These are phyloP conservation scores for Eulemur rufifrons DNA, from an alignment of 2,113 vertebrate genomes.

Conservation along the genomic window DNA sequence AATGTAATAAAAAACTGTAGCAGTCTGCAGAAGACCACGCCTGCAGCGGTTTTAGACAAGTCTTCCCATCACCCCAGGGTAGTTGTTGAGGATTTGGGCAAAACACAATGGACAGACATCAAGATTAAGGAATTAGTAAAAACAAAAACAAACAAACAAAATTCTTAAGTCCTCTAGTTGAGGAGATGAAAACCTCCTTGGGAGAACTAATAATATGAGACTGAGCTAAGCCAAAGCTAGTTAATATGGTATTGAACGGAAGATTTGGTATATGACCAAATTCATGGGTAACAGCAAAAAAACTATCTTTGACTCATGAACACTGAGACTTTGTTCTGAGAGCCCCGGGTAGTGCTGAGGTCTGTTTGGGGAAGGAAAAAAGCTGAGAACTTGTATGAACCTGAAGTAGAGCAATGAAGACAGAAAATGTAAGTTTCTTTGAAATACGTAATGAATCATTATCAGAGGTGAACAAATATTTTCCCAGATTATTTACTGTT, in stretches of 20 bases:
- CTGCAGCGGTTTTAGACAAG: neutral
- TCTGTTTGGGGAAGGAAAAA: neutral
- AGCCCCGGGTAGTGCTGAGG: neutral
- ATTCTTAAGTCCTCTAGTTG: neutral
- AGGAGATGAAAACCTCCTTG: neutral
- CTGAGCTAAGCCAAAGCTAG: neutral
- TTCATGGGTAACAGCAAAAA: neutral
- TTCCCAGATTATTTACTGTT: neutral
- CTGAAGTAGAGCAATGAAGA: neutral
- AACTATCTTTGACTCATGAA: neutral
- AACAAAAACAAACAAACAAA: slow-evolving; percentile 6
- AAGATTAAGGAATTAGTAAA: neutral
- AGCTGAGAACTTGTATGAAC: neutral
- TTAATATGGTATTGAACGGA: neutral
- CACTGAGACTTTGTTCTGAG: neutral
- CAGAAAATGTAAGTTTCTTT: neutral
- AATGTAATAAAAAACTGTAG: neutral
- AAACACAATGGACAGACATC: neutral
- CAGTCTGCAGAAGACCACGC: neutral
- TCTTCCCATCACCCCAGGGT: neutral
- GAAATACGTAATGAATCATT: neutral
- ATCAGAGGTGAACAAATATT: neutral
- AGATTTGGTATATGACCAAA: neutral
- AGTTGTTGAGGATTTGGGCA: neutral
- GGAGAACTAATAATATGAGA: neutral